Conservation (phyloP, 1,140 invertebrate genomes). For the Eumaeus atala region DNA sequence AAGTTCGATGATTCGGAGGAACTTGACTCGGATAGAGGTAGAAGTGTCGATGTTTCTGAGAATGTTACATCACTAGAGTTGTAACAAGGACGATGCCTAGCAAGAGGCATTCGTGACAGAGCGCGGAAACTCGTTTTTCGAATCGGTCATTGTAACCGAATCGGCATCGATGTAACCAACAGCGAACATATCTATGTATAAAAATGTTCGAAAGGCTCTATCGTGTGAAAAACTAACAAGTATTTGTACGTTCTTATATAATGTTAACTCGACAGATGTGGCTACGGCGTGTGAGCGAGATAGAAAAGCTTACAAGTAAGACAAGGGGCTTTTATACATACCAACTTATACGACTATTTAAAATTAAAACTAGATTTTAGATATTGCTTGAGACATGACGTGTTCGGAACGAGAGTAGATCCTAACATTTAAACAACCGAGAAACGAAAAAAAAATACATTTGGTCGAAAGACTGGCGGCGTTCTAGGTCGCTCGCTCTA, state of each 20-base stretch:
- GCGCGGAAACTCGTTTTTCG: too few relatives aligned
- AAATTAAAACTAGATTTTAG: not conserved
- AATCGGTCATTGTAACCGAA: too few relatives aligned
- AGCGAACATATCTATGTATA: too few relatives aligned
- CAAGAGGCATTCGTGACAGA: not conserved
- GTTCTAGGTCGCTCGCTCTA: too few relatives aligned
- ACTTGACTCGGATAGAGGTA: slow-evolving; percentile 19
- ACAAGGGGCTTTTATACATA: slow-evolving; percentile 9
- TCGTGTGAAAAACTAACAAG: too few relatives aligned
- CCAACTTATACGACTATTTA: slow-evolving; percentile 3
- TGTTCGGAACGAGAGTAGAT: not conserved
- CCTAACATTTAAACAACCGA: not conserved
- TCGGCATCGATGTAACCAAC: too few relatives aligned
- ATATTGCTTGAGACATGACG: slow-evolving; percentile 1
- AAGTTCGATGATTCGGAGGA: slow-evolving; percentile 1
- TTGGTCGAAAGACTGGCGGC: not conserved
- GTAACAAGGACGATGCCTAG: not conserved
- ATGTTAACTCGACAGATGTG: too few relatives aligned
- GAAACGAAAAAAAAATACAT: slow-evolving; percentile 7
- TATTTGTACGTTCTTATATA: too few relatives aligned
- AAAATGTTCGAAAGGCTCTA: too few relatives aligned
- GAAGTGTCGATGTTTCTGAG: slow-evolving; percentile 26
- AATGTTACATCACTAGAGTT: slow-evolving; percentile 2
- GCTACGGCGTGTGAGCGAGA: too few relatives aligned
- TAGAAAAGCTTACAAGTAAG: not conserved